Evolutionary conservation across 2,797 vertebrate genomes (phyloP), one percentile per base, ranked within the genome.

Genomic region (Microhierax caerulescens): DNA sequence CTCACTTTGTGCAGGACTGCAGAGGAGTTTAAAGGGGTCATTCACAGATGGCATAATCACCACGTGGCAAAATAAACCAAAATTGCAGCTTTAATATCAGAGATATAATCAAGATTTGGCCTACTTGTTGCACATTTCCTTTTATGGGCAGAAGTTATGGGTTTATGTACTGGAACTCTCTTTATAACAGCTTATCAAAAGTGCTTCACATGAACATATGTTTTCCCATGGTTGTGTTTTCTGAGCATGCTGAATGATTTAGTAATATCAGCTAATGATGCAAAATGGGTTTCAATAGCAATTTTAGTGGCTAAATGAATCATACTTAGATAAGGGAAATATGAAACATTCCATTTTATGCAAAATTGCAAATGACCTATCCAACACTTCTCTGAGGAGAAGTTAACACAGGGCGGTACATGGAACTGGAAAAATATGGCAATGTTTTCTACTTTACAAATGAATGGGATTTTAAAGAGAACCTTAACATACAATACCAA

Each of bases 281-380:
- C 95, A 97, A 98, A 97, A 98, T 97, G 96, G 94, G 91, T 96
- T 98, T 98, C 96, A 92, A 93, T 97, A 94, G 93, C 79, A 89
- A 95, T 96, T 98, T 96, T 93, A 97, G 95, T 95, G 91, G 69
- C 93, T 96, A 97, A 97, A 98, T 97, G 96, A 97, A 97, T 97
- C 96, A 97, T 85, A 94, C 91, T 93, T 91, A 93, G 97, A 97
- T 94, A 94, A 96, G 80, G 65, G 87, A 97, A 96, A 97, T 97
- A 82, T 97, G 92, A 96, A 97, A 90, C 77, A 88, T 95, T 97
- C 63, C 61, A 78, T 95, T 92, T 95, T 93, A 94, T 91, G 84
- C 93, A 95, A 95, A 98, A 96, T 83, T 96, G 88, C 91, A 94
- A 97, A 97, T 95, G 94, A 97, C 94, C 96, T 96, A 96, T 93